Percentiles rank a stretch among this genome's conserved stretches.
These are phyloP conservation scores for Marisa cornuarietis DNA, from an alignment of 1,140 invertebrate genomes.

Conservation along the genomic window DNA sequence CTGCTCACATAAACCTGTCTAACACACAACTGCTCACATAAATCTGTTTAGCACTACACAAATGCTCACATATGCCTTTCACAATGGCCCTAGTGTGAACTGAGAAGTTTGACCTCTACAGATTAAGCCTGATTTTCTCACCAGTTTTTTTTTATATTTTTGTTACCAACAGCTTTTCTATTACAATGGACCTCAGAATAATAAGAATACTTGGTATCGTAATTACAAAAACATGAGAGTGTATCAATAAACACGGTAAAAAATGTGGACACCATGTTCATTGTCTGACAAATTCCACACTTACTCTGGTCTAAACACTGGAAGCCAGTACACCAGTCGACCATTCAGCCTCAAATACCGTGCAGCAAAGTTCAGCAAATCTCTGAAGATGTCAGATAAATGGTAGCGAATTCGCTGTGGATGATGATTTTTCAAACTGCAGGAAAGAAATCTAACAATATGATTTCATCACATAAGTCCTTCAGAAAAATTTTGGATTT, in stretches of 20 bases:
- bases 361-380: conserved; percentile 85
- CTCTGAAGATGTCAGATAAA: conserved; percentile 81
- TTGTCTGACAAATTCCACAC: conserved; percentile 29
- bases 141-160: no score
- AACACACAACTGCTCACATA: no score
- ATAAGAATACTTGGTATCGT: background rate
- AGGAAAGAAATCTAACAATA: conserved; percentile 22
- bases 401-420: conserved; percentile 90
- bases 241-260: background rate
- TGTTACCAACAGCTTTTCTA: background rate
- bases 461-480: background rate
- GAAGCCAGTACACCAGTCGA: conserved; percentile 91
- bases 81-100: no score
- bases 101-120: background rate
- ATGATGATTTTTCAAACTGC: conserved; percentile 76
- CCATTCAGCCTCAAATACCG: conserved; percentile 80
- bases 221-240: background rate
- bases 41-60: no score
- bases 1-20: no score
- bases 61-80: no score
- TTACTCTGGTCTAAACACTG: conserved; percentile 73
- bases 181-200: background rate
- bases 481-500: no score
- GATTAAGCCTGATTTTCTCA: no score
- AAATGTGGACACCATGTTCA: no score